Base-by-base conservation (phyloP, 2,888 invertebrate species). In the Archips crataeganus region DNA sequence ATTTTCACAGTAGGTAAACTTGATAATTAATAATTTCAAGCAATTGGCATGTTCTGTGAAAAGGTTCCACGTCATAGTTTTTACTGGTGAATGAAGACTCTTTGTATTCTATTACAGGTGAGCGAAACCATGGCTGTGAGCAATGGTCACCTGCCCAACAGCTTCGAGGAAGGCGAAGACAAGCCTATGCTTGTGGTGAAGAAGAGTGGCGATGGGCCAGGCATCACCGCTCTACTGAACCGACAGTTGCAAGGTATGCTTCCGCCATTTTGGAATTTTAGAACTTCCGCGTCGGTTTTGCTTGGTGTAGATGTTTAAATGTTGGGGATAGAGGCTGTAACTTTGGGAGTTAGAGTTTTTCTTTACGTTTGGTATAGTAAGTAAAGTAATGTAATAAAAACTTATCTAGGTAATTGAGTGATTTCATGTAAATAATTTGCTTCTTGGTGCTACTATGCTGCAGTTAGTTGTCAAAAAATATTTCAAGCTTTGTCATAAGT, bases 51-150 rank as follows among this genome's bases (percentile, higher is more conserved):
- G 23, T 23, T 23, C 23, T 23, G 23, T 23, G 23, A 0, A 23
- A 23, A 23, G 0, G 23, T 23, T 23, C 23, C 23, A 23, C 23
- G 23, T 23, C 23, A 23, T 1, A 23, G 23, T 23, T 23, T 23
- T 23, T 23, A 1, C 23, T 23, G 23, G 23, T 23, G 23, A 23
- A 23, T 23, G 23, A 23, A 23, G 23, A 45, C 10, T 45, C 45
- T 3, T 45, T 51, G 13, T 49, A 51, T 51, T 36, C 23, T 3
- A 9, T 87, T 90, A 4, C 90, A 97, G 97, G 97, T 97, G 82
- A 97, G 97, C 91, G 97, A 97, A 93, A 97, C 97, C 69, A 97
- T 97, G 96, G 96, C 96, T 45, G 95, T 95, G 34, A 96, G 96
- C 85, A 96, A 96, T 88, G 96, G 96, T 68, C 97, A 97, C 87